These are phyloP conservation scores for Mantis religiosa DNA, from an alignment of 2,888 invertebrate species.

Conservation along the genomic window DNA sequence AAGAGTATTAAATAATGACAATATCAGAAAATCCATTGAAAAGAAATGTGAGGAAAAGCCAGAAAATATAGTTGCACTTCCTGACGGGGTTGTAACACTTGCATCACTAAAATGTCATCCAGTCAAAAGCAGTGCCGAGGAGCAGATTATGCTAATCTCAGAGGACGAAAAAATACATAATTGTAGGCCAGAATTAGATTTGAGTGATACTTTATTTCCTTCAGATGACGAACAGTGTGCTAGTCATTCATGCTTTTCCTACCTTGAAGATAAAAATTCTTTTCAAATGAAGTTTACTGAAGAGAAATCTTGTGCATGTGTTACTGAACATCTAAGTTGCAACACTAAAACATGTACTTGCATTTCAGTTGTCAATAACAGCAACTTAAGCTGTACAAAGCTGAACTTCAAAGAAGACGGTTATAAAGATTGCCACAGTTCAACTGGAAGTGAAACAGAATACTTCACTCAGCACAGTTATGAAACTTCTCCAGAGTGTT, in stretches of 20 bases:
- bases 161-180: not conserved
- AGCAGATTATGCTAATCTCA: not conserved
- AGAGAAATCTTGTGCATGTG: not conserved
- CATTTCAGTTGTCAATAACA: not conserved
- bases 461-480: not conserved
- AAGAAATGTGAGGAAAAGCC: not conserved
- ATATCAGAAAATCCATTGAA: not conserved
- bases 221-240: not conserved
- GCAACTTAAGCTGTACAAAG: not conserved
- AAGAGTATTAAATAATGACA: not conserved
- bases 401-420: not conserved
- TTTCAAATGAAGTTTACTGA: not conserved
- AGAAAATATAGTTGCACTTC: not conserved
- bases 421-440: not conserved
- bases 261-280: not conserved
- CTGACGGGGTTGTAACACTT: not conserved
- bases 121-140: not conserved
- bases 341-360: not conserved
- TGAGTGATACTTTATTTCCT: not conserved
- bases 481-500: not conserved
- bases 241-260: constrained; percentile 1
- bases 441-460: not conserved
- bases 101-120: not conserved
- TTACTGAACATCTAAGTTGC: not conserved
- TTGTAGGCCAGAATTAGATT: not conserved